Conservation (phyloP, 2,113 vertebrate genomes). For the Colossoma macropomum region DNA sequence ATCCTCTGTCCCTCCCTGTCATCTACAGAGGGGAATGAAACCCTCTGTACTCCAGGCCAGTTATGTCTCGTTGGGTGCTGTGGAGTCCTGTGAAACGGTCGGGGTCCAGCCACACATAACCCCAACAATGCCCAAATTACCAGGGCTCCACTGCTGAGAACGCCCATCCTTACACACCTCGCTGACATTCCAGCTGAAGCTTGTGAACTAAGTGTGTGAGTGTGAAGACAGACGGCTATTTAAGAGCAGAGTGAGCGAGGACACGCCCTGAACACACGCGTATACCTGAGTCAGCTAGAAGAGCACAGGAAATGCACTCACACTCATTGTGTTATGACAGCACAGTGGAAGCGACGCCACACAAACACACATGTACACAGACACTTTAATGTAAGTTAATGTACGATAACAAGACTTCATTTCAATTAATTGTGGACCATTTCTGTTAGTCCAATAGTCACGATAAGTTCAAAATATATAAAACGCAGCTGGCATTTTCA, state of each 20-base stretch:
- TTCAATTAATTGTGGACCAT: too few relatives aligned
- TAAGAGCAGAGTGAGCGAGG: conserved; percentile 64
- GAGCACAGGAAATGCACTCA: conserved; percentile 49
- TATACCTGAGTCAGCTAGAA: conserved; percentile 82
- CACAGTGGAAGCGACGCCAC: not conserved
- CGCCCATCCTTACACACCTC: conserved; percentile 60
- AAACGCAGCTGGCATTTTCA: too few relatives aligned
- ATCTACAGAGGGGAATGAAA: conserved; percentile 61
- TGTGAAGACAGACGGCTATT: conserved; percentile 73
- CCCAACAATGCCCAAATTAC: conserved; percentile 67
- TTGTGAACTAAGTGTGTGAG: conserved; percentile 55
- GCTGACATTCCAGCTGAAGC: conserved; percentile 63
- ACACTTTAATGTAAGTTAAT: not conserved
- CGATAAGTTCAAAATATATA: too few relatives aligned
- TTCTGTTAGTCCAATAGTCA: too few relatives aligned
- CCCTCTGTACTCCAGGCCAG: conserved; percentile 56
- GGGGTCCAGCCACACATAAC: conserved; percentile 72
- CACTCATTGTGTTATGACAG: conserved; percentile 8
- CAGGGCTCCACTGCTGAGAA: conserved; percentile 28
- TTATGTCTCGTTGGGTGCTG: conserved; percentile 39
- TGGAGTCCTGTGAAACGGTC: conserved; percentile 49
- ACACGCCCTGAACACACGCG: conserved; percentile 64
- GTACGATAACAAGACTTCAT: too few relatives aligned
- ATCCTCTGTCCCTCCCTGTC: conserved; percentile 63
- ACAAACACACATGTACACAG: conserved; percentile 36